phyloP scores from a whole-genome alignment of 2,797 vertebrate species.

The Eutrigla gurnardus region DNA sequence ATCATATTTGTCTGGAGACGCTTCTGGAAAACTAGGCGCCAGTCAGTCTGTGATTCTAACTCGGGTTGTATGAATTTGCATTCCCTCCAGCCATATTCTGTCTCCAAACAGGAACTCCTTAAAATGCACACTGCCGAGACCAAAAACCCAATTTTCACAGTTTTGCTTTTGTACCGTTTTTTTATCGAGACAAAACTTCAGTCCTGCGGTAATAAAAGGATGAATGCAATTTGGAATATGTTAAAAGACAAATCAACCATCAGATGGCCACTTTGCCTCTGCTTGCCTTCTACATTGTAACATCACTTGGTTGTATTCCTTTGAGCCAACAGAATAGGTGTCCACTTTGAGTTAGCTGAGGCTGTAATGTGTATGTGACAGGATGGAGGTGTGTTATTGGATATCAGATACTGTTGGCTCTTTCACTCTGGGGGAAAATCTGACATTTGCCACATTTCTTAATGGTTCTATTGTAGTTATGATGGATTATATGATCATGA shows the following conservation, averaged over 20 bases:
- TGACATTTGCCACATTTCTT: constrained; percentile 13
- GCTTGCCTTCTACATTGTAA: background rate
- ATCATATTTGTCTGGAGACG: background rate
- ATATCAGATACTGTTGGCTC: constrained; percentile 11
- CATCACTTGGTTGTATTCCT: background rate
- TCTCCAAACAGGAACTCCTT: background rate
- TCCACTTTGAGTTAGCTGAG: constrained; percentile 5
- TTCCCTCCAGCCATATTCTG: background rate
- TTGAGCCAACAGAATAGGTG: constrained; percentile 4
- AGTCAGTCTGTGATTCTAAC: background rate
- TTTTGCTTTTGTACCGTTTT: background rate
- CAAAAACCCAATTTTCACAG: background rate
- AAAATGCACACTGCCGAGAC: background rate
- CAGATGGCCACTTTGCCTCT: background rate
- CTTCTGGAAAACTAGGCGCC: background rate
- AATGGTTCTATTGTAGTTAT: constrained; percentile 1
- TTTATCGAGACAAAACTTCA: background rate
- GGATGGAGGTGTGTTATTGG: constrained; percentile 11
- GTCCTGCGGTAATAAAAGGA: background rate
- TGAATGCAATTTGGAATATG: constrained; percentile 6
- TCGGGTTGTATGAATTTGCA: background rate
- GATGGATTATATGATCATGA: constrained; percentile 10
- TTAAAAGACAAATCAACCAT: background rate
- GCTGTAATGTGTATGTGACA: constrained; percentile 1
- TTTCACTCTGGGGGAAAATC: constrained; percentile 4